Evolutionary conservation across 2,113 vertebrate genomes (phyloP).

Genomic region (Coptodon rendalli): DNA sequence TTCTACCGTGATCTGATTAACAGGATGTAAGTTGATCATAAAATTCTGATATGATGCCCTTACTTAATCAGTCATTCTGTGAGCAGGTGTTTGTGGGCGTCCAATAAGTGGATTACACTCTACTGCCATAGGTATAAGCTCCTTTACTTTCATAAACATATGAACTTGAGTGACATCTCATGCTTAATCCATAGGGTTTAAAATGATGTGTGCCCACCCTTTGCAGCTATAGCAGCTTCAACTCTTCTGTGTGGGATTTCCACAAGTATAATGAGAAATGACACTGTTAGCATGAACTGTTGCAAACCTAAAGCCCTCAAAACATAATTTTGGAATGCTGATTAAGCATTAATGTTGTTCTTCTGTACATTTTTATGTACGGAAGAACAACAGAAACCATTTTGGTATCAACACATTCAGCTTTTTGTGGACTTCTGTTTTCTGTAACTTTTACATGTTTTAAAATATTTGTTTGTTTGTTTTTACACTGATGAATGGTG

Average conservation of each 20-base stretch:
- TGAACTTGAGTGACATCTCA: background rate
- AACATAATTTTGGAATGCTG: background rate
- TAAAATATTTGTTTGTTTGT: background rate
- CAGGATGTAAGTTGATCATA: background rate
- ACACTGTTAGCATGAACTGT: background rate
- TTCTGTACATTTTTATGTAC: background rate
- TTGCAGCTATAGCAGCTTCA: background rate
- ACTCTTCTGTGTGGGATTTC: background rate
- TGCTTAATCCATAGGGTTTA: background rate
- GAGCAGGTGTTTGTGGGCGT: background rate
- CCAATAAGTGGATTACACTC: background rate
- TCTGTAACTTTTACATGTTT: background rate
- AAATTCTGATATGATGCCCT: background rate
- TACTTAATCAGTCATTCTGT: fast-evolving
- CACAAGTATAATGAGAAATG: background rate
- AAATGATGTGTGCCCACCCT: fast-evolving
- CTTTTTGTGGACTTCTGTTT: background rate
- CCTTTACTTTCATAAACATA: background rate
- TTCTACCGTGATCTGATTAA: background rate
- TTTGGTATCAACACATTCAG: background rate
- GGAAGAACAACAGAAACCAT: background rate
- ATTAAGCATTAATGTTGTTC: background rate
- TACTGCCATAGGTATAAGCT: background rate
- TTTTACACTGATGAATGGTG: background rate
- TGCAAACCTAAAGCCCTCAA: background rate